Conservation (phyloP, 2,797 vertebrate species). For the Lithobates pipiens region DNA sequence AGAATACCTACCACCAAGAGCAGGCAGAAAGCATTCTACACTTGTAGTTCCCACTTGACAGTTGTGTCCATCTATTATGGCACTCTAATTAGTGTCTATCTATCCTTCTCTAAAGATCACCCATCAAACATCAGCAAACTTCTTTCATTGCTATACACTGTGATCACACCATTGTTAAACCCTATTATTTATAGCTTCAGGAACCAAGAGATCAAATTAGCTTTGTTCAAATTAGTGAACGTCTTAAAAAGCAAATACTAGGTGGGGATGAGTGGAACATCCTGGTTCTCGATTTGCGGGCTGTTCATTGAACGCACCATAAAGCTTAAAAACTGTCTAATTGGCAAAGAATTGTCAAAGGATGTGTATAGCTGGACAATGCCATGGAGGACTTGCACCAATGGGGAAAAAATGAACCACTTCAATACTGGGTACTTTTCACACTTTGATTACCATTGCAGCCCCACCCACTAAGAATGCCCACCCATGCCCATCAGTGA, state of each 20-base stretch:
- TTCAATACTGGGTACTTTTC: too few relatives aligned
- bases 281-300: too few relatives aligned
- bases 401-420: too few relatives aligned
- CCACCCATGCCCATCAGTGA: too few relatives aligned
- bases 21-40: conserved; percentile 28
- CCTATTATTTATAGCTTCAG: conserved; percentile 28
- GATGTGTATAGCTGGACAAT: too few relatives aligned
- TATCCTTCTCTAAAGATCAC: not conserved
- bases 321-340: too few relatives aligned
- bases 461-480: too few relatives aligned
- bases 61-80: conserved; percentile 27
- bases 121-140: not conserved
- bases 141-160: conserved; percentile 22
- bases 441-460: too few relatives aligned
- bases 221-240: not conserved
- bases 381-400: too few relatives aligned
- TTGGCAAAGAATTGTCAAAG: too few relatives aligned
- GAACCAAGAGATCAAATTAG: conserved; percentile 4
- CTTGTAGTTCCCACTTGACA: conserved; percentile 25
- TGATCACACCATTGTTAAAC: conserved; percentile 9
- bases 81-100: conserved; percentile 8
- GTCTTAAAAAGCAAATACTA: not conserved
- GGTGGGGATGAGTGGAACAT: too few relatives aligned
- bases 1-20: not conserved
- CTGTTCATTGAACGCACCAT: too few relatives aligned